Conservation (phyloP, 2,113 vertebrate genomes). For the Tretioscincus oriximinensis region DNA sequence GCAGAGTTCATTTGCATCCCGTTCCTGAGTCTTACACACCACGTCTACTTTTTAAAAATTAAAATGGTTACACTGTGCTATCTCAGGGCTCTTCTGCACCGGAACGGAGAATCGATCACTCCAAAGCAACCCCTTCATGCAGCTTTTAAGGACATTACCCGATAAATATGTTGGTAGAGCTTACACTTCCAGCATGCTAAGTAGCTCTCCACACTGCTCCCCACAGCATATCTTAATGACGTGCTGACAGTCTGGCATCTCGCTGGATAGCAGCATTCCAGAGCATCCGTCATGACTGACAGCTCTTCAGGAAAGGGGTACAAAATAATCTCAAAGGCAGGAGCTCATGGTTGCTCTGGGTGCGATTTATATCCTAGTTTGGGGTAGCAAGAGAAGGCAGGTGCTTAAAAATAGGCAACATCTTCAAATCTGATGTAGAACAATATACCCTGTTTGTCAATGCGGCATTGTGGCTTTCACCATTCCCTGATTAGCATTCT, state of each 20-base stretch:
- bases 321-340: constrained; percentile 2
- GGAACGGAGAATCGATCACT: constrained; percentile 2
- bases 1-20: neutral
- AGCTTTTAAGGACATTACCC: constrained; percentile 21
- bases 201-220: neutral
- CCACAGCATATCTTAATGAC: constrained; percentile 26
- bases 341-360: neutral
- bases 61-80: neutral
- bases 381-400: neutral
- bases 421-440: neutral
- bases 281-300: constrained; percentile 27
- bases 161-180: constrained; percentile 13
- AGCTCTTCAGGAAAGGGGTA: constrained; percentile 13
- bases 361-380: constrained; percentile 20
- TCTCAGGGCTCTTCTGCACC: neutral
- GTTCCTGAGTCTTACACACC: neutral
- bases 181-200: constrained; percentile 7
- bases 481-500: neutral
- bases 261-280: constrained; percentile 16
- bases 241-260: constrained; percentile 17
- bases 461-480: neutral
- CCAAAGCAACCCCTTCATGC: neutral
- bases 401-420: neutral
- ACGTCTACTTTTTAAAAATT: neutral
- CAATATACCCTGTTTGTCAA: neutral